Percentiles rank a stretch among this genome's conserved stretches.
Evolutionary conservation across 1,140 invertebrate genomes (phyloP).

Genomic region (Atta colombica): DNA sequence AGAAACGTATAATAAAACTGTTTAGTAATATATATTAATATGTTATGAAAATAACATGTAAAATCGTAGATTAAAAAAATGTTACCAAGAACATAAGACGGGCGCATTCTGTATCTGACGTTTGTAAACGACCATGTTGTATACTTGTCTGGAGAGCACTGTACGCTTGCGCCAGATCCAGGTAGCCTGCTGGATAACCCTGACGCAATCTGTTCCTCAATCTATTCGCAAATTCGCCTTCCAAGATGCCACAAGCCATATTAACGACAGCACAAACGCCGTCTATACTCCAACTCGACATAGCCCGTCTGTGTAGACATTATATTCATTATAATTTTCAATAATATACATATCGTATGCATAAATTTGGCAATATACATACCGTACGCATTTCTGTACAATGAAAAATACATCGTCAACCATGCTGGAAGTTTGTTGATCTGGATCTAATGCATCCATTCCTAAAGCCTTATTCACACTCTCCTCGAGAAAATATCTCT

Average conservation of each 20-base stretch:
- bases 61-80: conserved; percentile 3
- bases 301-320: conserved; percentile 89
- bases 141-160: conserved; percentile 93
- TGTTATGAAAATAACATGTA: not conserved
- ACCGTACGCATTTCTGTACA: conserved; percentile 97
- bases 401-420: conserved; percentile 99
- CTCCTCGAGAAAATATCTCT: conserved; percentile 98
- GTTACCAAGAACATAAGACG: conserved; percentile 91
- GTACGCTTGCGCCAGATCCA: conserved; percentile 93
- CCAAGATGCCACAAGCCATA: conserved; percentile 95
- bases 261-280: conserved; percentile 99
- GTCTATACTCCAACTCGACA: conserved; percentile 96
- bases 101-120: conserved; percentile 93
- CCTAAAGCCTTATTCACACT: conserved; percentile 97
- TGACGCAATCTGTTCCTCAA: conserved; percentile 92
- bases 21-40: not conserved
- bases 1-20: not conserved
- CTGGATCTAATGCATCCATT: conserved; percentile 92
- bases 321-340: conserved; percentile 54
- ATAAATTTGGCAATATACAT: conserved; percentile 51
- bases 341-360: not conserved
- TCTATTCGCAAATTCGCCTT: conserved; percentile 94
- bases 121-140: conserved; percentile 93
- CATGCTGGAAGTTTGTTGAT: conserved; percentile 95
- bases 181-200: conserved; percentile 95